Evolutionary conservation across 92 coral and sea anemone genomes (phyloP).

Genomic region (Phenganax subtilis): DNA sequence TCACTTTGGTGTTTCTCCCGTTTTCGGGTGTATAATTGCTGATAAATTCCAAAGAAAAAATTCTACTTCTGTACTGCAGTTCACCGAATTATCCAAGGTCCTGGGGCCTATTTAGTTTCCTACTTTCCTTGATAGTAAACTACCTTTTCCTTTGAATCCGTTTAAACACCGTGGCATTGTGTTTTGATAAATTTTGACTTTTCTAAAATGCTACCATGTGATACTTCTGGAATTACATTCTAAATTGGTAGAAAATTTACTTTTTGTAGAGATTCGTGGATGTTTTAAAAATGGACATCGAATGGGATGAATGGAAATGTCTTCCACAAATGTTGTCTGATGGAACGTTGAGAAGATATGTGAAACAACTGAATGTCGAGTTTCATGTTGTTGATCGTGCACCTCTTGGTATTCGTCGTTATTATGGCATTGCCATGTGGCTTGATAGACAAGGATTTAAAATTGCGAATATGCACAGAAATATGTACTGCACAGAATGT

Average conservation of each 20-base stretch:
- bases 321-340: constrained; percentile 78
- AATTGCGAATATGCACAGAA: constrained; percentile 61
- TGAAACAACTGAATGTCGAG: constrained; percentile 68
- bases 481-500: constrained; percentile 66
- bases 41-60: no score
- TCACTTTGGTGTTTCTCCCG: no score
- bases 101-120: no score
- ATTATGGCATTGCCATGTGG: constrained; percentile 69
- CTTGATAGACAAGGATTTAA: constrained; percentile 74
- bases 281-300: constrained; percentile 81
- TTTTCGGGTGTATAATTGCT: no score
- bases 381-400: constrained; percentile 53
- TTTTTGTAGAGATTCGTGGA: constrained; percentile 57
- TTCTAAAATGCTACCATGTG: no score
- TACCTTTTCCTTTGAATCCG: no score
- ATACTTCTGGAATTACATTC: no score
- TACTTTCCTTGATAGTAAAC: no score
- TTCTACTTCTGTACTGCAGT: no score
- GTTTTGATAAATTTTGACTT: no score
- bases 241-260: background rate
- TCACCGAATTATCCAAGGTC: no score
- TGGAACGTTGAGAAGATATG: constrained; percentile 63
- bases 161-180: no score
- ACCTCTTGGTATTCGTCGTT: constrained; percentile 50
- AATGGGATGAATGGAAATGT: constrained; percentile 82